These are phyloP conservation scores for Palaemon carinicauda DNA, from an alignment of 1,140 invertebrate species.

Conservation along the genomic window DNA sequence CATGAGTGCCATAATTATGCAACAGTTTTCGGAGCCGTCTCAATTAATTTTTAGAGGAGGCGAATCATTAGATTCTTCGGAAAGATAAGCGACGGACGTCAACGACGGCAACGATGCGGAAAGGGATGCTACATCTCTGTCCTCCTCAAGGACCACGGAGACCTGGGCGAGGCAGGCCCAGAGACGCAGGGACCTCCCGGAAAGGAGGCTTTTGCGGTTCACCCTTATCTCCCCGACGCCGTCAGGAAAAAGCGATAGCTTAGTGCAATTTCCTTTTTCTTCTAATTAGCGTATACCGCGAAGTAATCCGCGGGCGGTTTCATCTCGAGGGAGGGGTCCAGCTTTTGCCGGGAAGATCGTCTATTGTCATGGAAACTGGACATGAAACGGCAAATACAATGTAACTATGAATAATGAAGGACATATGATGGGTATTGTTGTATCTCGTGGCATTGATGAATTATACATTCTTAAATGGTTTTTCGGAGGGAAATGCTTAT, in stretches of 20 bases:
- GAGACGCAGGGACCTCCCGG: neutral
- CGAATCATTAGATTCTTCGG: neutral
- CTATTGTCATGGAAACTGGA: too few species aligned
- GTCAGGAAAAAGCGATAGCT: neutral
- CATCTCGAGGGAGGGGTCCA: too few species aligned
- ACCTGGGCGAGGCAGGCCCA: too few species aligned
- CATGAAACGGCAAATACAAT: too few species aligned
- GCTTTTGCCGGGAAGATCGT: too few species aligned
- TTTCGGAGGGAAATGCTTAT: too few species aligned
- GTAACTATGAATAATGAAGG: too few species aligned
- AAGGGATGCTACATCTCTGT: neutral
- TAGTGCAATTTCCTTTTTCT: neutral
- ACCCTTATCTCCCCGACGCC: neutral
- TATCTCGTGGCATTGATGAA: too few species aligned
- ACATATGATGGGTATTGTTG: too few species aligned
- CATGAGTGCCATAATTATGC: neutral
- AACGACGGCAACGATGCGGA: neutral
- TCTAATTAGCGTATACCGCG: neutral
- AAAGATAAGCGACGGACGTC: neutral
- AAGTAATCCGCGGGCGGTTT: too few species aligned
- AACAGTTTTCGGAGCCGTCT: neutral
- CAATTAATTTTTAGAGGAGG: constrained; percentile 9
- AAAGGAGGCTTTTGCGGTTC: neutral
- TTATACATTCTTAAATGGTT: too few species aligned
- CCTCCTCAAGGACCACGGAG: too few species aligned